These are phyloP conservation scores for Empidonax traillii DNA, from an alignment of 2,113 vertebrate genomes.

Conservation along the genomic window DNA sequence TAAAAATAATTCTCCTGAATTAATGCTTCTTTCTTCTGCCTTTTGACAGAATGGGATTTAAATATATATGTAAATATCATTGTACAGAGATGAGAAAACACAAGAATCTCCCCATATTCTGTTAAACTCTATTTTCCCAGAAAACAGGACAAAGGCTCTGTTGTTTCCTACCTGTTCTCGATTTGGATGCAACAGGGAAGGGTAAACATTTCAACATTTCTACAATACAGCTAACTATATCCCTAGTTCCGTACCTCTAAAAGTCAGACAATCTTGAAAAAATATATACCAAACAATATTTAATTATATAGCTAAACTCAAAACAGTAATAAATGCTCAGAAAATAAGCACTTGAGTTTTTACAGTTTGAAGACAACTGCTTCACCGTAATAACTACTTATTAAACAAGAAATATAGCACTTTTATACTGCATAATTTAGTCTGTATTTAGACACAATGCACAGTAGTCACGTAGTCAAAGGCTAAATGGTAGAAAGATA, in stretches of 20 bases:
- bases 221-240: neutral
- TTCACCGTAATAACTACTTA: neutral
- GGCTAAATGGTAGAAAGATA: neutral
- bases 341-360: neutral
- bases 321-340: neutral
- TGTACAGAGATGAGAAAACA: neutral
- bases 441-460: constrained; percentile 22
- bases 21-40: neutral
- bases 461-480: neutral
- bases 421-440: constrained; percentile 23
- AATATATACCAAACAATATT: neutral
- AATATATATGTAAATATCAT: neutral
- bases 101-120: neutral
- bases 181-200: neutral
- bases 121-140: neutral
- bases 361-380: neutral
- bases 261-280: neutral
- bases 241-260: neutral
- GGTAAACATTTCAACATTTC: neutral
- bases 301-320: neutral
- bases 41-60: neutral
- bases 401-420: neutral
- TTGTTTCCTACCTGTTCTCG: neutral
- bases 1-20: neutral
- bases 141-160: neutral